Evolutionary conservation across 2,888 invertebrate genomes (phyloP), one percentile per base, ranked within the genome.

Genomic region (Chouioia cunea): DNA sequence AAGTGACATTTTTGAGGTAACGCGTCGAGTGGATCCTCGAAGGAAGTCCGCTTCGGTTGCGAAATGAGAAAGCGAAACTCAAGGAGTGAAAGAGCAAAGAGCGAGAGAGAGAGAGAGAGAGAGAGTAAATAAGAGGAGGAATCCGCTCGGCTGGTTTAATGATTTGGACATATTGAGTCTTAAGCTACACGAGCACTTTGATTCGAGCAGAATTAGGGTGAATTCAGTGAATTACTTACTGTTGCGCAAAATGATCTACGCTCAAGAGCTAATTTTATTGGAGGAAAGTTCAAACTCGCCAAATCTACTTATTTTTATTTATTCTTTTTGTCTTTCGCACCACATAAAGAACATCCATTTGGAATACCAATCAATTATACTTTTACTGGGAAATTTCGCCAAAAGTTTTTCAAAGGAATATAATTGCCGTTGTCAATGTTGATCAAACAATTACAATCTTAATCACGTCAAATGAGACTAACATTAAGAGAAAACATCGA

Each of bases 31-130:
- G 75, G 74, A 76, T 76, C 75, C 75, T 59, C 73, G 54, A 65
- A 65, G 54, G 70, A 54, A 77, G 76, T 79, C 74, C 75, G 75
- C 76, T 73, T 76, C 75, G 75, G 77, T 73, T 78, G 76, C 73
- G 74, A 77, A 79, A 80, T 77, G 78, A 79, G 77, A 79, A 79
- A 80, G 76, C 73, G 59, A 63, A 18, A 23, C 20, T 53, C 14
- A 4, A 15, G 52, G 20, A 52, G n/a, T 4, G 20, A 20, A 36
- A 22, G 22, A 20, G 2, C 18, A 2, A 2, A 20, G n/a, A 43
- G 54, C 52, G 44, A 54, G 36, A 8, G 36, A n/a, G n/a, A 27
- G 53, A 36, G 6, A 20, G 1, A 52, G 22, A 22, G 8, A 1
- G 12, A 15, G 48, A 27, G 36, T 36, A 2, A 36, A 27, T 4